Base-by-base conservation (phyloP, 2,888 invertebrate genomes). In the Clivina fossor region DNA sequence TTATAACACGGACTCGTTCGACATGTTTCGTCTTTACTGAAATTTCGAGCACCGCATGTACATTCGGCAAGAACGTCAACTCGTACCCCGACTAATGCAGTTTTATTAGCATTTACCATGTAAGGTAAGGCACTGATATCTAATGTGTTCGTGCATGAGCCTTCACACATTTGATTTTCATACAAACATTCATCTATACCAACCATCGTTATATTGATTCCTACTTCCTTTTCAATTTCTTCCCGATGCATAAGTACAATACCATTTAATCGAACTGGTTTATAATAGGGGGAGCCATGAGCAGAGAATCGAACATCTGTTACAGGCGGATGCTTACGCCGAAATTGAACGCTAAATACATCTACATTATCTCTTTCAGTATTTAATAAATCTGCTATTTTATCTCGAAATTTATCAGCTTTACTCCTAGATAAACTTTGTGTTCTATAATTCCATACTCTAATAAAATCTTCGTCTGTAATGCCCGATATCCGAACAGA, bases 41-140 rank as follows among this genome's bases (percentile, higher is more conserved):
- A 97, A 73, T 94, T 93, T 51, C 95, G 80, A 0, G 95, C 93
- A 4, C 93, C 93, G 69, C 96, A 96, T 11, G 91, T 91, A 68
- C 96, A 97, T 69, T 93, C 91, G 0, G 95, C 90, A 61, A 92
- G 79, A 0, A 95, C 90, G 71, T 92, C 93, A 1, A 97, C 93
- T 54, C 95, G 82, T 1, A 99, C 94, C 8, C 98, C 98, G 24
- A 99, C 96, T 59, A 99, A 78, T 1, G 97, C 90, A 0, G 98
- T 98, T 73, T 91, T 92, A 71, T 99, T 99, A 11, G 98, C 91
- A 75, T 97, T 96, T 2, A 99, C 95, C 85, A 97, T 90, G 67
- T 93, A 93, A 0, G 93, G 93, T 60, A 92, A 77, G 64, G 88
- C 86, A 71, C 90, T 92, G 64, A 92, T 92, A 69, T 92, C 91